Percentiles rank a stretch among this genome's conserved stretches.
Evolutionary conservation across 2,888 invertebrate species (phyloP).

Genomic region (Bhutanitis thaidina): DNA sequence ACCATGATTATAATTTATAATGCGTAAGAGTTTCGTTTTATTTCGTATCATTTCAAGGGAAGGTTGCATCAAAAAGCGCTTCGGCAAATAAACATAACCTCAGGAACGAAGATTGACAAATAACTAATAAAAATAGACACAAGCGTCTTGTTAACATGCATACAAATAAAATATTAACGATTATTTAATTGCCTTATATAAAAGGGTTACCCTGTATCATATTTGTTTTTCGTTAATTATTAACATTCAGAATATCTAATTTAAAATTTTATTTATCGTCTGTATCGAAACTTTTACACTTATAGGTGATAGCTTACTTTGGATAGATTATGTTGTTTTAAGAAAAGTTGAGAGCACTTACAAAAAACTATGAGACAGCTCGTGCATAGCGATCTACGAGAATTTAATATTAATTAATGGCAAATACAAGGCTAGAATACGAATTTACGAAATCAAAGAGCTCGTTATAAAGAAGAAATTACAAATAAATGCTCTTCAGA

Average conservation of each 20-base stretch:
- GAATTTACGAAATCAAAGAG: neutral
- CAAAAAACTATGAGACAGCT: too few relatives aligned
- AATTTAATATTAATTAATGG: too few relatives aligned
- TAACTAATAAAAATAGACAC: constrained; percentile 15
- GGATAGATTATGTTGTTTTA: too few relatives aligned
- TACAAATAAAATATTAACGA: neutral
- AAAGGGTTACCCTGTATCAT: neutral
- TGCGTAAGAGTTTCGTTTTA: constrained; percentile 27
- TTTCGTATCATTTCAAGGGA: constrained; percentile 47
- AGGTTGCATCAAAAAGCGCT: constrained; percentile 41
- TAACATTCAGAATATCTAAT: constrained; percentile 3
- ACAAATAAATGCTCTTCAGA: constrained; percentile 5
- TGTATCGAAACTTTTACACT: too few relatives aligned
- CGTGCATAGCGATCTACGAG: too few relatives aligned
- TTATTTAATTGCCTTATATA: neutral
- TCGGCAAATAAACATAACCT: constrained; percentile 30
- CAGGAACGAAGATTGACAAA: constrained; percentile 35
- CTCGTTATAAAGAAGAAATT: neutral
- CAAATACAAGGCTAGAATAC: neutral
- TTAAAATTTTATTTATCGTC: too few relatives aligned
- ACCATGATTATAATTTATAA: constrained; percentile 19
- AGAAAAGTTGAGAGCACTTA: too few relatives aligned
- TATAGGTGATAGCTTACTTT: too few relatives aligned
- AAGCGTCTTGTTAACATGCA: neutral
- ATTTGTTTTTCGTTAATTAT: constrained; percentile 2